Evolutionary conservation across 2,113 vertebrate genomes (phyloP), one percentile per base, ranked within the genome.

Genomic region (Oreochromis niloticus): DNA sequence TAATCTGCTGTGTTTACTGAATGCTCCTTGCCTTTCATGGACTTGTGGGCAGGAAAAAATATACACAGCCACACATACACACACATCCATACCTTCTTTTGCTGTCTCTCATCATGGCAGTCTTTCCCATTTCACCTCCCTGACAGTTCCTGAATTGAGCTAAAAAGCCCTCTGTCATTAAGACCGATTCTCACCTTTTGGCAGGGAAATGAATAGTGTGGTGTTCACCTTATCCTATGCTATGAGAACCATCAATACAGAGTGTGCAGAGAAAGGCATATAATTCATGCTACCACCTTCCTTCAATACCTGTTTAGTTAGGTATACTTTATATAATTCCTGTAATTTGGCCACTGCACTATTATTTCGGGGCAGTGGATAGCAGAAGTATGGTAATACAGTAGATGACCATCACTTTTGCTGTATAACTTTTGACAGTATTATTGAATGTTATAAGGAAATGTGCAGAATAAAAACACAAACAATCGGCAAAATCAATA

Each of bases 141-240:
- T 89, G 89, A 89, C 91, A 93, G 85, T 68, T 91, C 63, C 71
- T 75, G 82, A 87, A 93, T 90, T 90, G 90, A 90, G 85, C 66
- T 79, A 46, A 34, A 84, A 91, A 86, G 55, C 61, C 32, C 86
- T 81, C 86, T 55, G 87, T 94, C 90, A 88, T 93, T 84, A 90
- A 85, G 73, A 88, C 66, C 41, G 85, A 93, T 85, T 87, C 91
- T 88, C 73, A 91, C 86, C 86, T 78, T 85, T 85, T 89, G 87
- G 57, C 85, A 86, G 46, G n/a, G 73, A 87, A 91, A 93, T 89
- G 75, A 88, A 90, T 87, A 73, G 82, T n/a, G 10, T 59, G 10
- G 59, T 50, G 57, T 83, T 82, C 84, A 63, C 81, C 34, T 80
- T 46, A 68, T 78, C 75, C 61, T 85, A 84, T 80, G 36, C 80